These are phyloP conservation scores for Eueremaeus valkanovi DNA, from an alignment of 2,888 invertebrate species.

Conservation along the genomic window DNA sequence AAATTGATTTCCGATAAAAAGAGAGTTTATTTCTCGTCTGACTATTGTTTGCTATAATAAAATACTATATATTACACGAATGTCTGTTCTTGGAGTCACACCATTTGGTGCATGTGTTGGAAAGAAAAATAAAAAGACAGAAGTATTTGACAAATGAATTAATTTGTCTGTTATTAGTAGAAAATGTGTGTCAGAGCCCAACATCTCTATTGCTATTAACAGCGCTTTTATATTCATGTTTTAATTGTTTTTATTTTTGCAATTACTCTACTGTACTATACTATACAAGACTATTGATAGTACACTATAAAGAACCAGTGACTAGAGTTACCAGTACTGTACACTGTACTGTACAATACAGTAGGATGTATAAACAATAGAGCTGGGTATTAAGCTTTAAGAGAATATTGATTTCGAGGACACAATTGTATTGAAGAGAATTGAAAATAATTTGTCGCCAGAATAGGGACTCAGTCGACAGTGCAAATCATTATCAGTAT, in stretches of 20 bases:
- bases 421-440: background rate
- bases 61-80: background rate
- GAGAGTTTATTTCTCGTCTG: constrained; percentile 6
- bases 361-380: too few relatives aligned
- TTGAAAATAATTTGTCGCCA: background rate
- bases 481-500: background rate
- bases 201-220: background rate
- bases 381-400: background rate
- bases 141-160: constrained; percentile 23
- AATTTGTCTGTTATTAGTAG: background rate
- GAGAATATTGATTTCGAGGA: background rate
- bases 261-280: too few relatives aligned
- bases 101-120: background rate
- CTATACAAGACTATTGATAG: too few relatives aligned
- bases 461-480: background rate
- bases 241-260: background rate
- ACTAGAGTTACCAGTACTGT: too few relatives aligned
- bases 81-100: background rate
- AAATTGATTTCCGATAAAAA: constrained; percentile 24
- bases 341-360: too few relatives aligned
- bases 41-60: constrained; percentile 12
- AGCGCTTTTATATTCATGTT: background rate
- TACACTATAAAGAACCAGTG: too few relatives aligned
- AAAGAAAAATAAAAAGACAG: background rate
- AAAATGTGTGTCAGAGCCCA: background rate